These are phyloP conservation scores for Dicycla oo DNA, from an alignment of 2,888 invertebrate genomes.

Conservation along the genomic window DNA sequence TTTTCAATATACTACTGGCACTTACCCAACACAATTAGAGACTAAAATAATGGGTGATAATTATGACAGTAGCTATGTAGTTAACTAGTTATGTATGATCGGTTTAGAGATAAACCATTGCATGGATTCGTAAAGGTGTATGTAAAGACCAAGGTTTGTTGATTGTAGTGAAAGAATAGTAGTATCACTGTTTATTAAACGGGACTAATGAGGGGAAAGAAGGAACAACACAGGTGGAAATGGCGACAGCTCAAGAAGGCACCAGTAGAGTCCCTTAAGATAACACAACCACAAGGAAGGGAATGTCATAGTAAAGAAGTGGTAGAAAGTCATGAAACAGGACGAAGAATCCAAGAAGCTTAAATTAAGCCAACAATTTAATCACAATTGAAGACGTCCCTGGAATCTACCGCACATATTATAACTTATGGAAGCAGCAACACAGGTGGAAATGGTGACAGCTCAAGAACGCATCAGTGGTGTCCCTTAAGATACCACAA, in stretches of 20 bases:
- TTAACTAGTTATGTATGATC: neutral
- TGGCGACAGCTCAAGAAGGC: constrained; percentile 5
- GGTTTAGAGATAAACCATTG: neutral
- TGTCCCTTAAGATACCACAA: neutral
- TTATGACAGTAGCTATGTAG: neutral
- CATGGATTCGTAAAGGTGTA: neutral
- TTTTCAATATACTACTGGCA: constrained; percentile 14
- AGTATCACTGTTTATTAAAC: neutral
- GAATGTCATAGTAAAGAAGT: neutral
- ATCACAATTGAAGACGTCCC: neutral
- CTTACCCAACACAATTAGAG: constrained; percentile 18
- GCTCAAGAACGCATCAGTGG: constrained; percentile 2
- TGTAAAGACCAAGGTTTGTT: neutral
- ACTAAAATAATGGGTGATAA: constrained; percentile 6
- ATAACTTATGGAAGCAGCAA: neutral
- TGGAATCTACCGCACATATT: neutral
- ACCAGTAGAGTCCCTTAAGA: constrained; percentile 5
- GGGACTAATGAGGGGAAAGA: too few species aligned
- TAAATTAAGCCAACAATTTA: neutral
- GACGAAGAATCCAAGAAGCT: neutral
- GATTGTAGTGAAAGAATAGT: neutral
- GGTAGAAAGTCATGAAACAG: neutral
- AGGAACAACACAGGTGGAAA: neutral
- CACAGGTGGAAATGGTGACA: neutral
- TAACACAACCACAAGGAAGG: neutral